phyloP scores from a whole-genome alignment of 2,797 vertebrate species.

The Hemitrygon akajei region DNA sequence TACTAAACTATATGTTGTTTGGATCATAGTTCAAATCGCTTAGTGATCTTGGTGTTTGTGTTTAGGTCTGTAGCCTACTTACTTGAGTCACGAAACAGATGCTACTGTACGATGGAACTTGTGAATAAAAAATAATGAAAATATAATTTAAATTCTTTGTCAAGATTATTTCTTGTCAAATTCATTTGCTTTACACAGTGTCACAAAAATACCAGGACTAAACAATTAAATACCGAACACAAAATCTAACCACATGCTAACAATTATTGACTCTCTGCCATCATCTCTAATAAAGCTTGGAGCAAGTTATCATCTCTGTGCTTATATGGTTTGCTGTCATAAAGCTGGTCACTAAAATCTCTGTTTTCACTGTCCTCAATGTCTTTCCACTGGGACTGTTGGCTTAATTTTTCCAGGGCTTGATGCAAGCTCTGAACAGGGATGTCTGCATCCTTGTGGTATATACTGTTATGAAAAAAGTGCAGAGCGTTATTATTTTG shows the following conservation, averaged over 20 bases:
- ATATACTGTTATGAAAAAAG: constrained; percentile 46
- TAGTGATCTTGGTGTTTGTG: neutral
- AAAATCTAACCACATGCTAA: constrained; percentile 23
- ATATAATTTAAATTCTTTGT: constrained; percentile 64
- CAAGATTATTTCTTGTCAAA: constrained; percentile 48
- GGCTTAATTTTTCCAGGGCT: constrained; percentile 79
- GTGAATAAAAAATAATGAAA: constrained; percentile 62
- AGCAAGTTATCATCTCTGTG: constrained; percentile 88
- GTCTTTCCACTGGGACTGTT: constrained; percentile 59
- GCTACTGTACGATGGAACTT: neutral
- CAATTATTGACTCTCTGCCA: constrained; percentile 66
- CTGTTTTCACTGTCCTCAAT: constrained; percentile 71
- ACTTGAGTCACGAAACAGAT: constrained; percentile 52
- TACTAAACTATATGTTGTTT: neutral
- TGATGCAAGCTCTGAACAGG: constrained; percentile 73
- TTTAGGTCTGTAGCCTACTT: constrained; percentile 52
- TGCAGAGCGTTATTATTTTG: constrained; percentile 40
- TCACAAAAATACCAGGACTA: constrained; percentile 54
- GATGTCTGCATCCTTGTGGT: constrained; percentile 51
- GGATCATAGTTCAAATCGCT: neutral
- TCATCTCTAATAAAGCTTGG: constrained; percentile 81
- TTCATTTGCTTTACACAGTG: constrained; percentile 59
- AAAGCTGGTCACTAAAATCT: constrained; percentile 84
- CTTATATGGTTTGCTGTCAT: constrained; percentile 77
- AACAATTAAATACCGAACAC: constrained; percentile 52